These are phyloP conservation scores for Apteryx owenii DNA, from an alignment of 2,113 vertebrate genomes.

Conservation along the genomic window DNA sequence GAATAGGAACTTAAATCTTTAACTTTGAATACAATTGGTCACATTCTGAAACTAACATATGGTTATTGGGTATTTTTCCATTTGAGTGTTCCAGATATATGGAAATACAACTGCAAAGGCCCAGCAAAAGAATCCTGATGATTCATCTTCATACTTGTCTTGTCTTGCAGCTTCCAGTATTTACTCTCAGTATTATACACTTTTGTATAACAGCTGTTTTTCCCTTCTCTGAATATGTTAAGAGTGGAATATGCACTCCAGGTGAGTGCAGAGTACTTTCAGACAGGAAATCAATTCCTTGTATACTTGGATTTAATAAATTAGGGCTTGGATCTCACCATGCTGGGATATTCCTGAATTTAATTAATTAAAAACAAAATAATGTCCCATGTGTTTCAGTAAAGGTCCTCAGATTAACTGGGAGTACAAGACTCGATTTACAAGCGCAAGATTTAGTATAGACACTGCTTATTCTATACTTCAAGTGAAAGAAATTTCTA, in stretches of 20 bases:
- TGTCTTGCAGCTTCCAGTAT: conserved; percentile 23
- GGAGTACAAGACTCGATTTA: background rate
- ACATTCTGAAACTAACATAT: background rate
- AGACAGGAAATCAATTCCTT: background rate
- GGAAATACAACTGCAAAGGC: conserved; percentile 11
- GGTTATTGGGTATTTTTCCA: background rate
- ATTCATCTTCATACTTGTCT: conserved; percentile 36
- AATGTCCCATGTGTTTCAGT: background rate
- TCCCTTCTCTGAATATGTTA: background rate
- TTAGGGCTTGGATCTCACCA: background rate
- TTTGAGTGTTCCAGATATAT: conserved; percentile 6
- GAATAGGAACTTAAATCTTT: background rate
- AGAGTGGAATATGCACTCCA: background rate
- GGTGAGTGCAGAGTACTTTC: background rate
- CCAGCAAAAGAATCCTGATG: conserved; percentile 5
- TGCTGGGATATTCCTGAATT: background rate
- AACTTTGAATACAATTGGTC: background rate
- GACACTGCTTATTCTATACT: background rate
- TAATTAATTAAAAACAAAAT: background rate
- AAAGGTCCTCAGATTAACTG: background rate
- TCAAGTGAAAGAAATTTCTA: background rate
- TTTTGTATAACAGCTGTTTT: background rate
- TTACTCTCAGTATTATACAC: background rate
- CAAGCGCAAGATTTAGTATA: background rate
- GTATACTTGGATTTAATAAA: background rate